Evolutionary conservation across 2,797 vertebrate genomes (phyloP), one percentile per base, ranked within the genome.

Genomic region (Melanotaenia boesemani): DNA sequence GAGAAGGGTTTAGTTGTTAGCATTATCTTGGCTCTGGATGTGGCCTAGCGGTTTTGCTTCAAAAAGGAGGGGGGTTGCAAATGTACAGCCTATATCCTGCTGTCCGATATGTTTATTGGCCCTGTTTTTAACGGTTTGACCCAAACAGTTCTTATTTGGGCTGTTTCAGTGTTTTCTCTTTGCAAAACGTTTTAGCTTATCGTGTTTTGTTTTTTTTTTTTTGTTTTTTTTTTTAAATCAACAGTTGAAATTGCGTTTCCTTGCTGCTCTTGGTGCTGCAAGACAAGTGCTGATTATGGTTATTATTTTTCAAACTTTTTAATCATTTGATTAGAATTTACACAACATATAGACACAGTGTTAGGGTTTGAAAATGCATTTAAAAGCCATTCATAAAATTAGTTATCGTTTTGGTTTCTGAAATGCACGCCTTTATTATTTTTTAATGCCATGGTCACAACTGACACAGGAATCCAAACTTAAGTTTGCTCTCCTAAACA

Each of bases 221-320:
- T 28, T 28, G 28, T 28, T 4, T 28, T 28, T 28, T 28, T 30
- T 30, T 30, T 77, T 80, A 77, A 82, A 89, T 85, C 88, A 90
- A 89, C 90, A 86, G 91, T 87, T 92, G 87, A 84, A 88, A 76
- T 18, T 63, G 26, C 4, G n/a, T 63, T 60, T 75, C 72, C 18
- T 41, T 36, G 48, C 55, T n/a, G 59, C 57, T 50, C 66, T 36
- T 59, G 50, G 72, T 85, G 59, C 74, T 80, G 10, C 32, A 28
- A 68, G 74, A 61, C 77, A 74, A 75, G 68, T 58, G 22, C 24
- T 61, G 68, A n/a, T n/a, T n/a, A n/a, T n/a, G n/a, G 13, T 59
- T 20, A 44, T 22, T 30, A 3, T 5, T 63, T 69, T n/a, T 16
- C 13, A 30, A 57, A 15, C 2, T 63, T 72, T 44, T 8, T 24